phyloP scores from a whole-genome alignment of 2,888 invertebrate genomes.

The Gortyna flavago region DNA sequence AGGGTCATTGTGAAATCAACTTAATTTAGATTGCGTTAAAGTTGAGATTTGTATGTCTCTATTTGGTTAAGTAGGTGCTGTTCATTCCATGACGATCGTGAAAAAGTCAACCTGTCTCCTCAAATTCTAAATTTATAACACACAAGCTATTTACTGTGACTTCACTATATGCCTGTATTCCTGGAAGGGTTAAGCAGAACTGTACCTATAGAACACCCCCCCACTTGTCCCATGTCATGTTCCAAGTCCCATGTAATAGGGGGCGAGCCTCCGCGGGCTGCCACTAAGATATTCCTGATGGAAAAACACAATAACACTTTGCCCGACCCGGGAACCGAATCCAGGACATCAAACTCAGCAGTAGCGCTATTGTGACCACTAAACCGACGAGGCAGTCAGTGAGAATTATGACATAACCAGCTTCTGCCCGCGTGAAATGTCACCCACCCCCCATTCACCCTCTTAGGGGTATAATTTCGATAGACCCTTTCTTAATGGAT shows the following conservation, averaged over 20 bases:
- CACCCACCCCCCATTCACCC: too few relatives aligned
- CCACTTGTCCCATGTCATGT: too few relatives aligned
- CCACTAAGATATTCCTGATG: not conserved
- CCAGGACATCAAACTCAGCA: not conserved
- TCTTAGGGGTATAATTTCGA: too few relatives aligned
- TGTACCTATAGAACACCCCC: not conserved
- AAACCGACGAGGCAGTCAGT: not conserved
- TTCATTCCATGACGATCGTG: constrained; percentile 28
- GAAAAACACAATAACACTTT: not conserved
- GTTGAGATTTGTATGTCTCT: constrained; percentile 20
- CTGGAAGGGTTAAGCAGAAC: not conserved
- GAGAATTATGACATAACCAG: too few relatives aligned
- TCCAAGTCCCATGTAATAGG: not conserved
- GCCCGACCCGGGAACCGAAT: not conserved
- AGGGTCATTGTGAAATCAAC: not conserved
- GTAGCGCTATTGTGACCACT: not conserved
- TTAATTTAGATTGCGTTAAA: accelerated
- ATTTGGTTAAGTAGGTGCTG: not conserved
- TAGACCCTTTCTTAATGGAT: too few relatives aligned
- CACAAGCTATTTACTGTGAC: not conserved
- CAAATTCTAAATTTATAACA: constrained; percentile 14
- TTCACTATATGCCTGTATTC: not conserved
- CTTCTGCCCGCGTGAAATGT: too few relatives aligned
- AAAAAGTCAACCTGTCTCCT: constrained; percentile 48
- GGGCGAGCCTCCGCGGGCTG: not conserved